phyloP scores from a whole-genome alignment of 92 coral and sea anemone genomes.

The Virgularia gustaviana region DNA sequence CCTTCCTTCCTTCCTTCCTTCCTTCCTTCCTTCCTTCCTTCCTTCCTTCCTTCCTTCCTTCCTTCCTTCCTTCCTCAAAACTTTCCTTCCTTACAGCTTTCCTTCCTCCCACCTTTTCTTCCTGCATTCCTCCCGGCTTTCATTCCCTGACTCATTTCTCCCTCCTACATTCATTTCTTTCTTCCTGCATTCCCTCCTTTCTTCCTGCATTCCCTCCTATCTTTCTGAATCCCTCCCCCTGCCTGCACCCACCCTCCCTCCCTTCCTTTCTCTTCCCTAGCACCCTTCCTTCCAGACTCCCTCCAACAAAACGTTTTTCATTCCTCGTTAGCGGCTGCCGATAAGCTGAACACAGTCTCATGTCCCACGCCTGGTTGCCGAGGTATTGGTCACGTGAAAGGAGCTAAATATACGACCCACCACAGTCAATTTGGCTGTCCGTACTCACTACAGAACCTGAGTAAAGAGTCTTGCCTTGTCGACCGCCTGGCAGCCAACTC shows the following conservation, averaged over 20 bases:
- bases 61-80: no score
- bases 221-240: not conserved
- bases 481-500: slow-evolving; percentile 96
- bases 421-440: slow-evolving; percentile 99
- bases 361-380: slow-evolving; percentile 99
- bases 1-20: no score
- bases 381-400: slow-evolving; percentile 98
- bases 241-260: not conserved
- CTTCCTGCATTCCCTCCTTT: not conserved
- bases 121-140: no score
- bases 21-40: no score
- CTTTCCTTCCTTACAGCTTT: no score
- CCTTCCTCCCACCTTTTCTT: no score
- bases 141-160: not conserved
- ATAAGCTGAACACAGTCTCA: slow-evolving; percentile 90
- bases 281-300: not conserved
- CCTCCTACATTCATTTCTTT: not conserved
- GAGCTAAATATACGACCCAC: slow-evolving; percentile 95
- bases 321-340: slow-evolving; percentile 67
- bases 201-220: not conserved
- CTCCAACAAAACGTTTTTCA: not conserved
- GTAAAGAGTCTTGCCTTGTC: slow-evolving; percentile 95
- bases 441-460: slow-evolving; percentile 90
- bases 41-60: no score
- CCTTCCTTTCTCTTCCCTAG: not conserved